These are phyloP conservation scores for Drosophila ambigua DNA, from an alignment of 1,140 invertebrate species.

Conservation along the genomic window DNA sequence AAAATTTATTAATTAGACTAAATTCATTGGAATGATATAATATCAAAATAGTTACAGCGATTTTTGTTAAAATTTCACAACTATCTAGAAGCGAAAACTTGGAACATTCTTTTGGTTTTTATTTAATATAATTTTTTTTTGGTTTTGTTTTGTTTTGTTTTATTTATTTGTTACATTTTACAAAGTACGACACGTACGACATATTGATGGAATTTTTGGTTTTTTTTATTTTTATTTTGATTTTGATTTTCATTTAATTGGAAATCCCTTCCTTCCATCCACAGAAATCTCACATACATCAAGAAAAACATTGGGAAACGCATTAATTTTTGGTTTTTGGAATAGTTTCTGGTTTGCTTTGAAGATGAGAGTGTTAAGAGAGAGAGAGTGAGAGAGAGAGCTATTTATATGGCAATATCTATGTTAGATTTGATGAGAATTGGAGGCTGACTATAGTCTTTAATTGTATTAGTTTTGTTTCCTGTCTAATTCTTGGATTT, in stretches of 20 bases:
- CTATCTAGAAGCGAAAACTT: slow-evolving; percentile 78
- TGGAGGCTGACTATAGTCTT: slow-evolving; percentile 50
- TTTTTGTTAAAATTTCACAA: slow-evolving; percentile 73
- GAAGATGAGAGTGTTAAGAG: slow-evolving; percentile 29
- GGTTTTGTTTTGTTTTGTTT: slow-evolving; percentile 7
- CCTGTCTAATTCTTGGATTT: slow-evolving; percentile 10
- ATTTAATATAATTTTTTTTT: slow-evolving; percentile 16
- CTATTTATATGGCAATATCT: slow-evolving; percentile 28
- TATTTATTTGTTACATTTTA: slow-evolving; percentile 58
- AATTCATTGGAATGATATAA: slow-evolving; percentile 83
- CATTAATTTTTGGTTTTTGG: slow-evolving; percentile 9
- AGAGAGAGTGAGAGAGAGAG: slow-evolving; percentile 23
- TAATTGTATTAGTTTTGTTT: slow-evolving; percentile 39
- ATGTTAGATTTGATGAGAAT: slow-evolving; percentile 49
- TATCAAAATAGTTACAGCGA: slow-evolving; percentile 81
- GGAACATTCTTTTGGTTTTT: slow-evolving; percentile 48
- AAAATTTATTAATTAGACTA: slow-evolving; percentile 81
- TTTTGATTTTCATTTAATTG: slow-evolving; percentile 25
- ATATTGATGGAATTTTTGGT: slow-evolving; percentile 32
- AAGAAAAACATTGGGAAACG: slow-evolving; percentile 13
- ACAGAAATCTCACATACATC: slow-evolving; percentile 35
- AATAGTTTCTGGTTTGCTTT: slow-evolving; percentile 34
- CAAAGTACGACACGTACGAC: slow-evolving; percentile 64
- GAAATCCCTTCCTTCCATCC: slow-evolving; percentile 6
- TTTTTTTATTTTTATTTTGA: slow-evolving; percentile 24